Conservation (phyloP, 2,113 vertebrate species). For the Casuarius casuarius region DNA sequence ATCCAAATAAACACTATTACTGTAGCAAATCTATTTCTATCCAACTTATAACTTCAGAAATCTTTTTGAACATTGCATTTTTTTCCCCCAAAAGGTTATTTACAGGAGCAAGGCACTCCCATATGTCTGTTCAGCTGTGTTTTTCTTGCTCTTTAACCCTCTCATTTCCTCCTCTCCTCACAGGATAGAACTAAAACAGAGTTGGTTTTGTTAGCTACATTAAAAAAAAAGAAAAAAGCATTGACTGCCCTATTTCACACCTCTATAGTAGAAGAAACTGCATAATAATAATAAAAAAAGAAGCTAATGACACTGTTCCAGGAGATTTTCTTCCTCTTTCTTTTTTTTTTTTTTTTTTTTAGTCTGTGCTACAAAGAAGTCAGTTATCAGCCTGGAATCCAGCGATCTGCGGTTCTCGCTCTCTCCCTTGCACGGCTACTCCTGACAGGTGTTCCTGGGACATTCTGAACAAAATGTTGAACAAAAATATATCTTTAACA, state of each 20-base stretch:
- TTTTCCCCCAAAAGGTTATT: neutral
- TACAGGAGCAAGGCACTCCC: neutral
- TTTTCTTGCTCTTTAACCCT: neutral
- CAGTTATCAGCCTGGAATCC: neutral
- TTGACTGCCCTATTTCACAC: neutral
- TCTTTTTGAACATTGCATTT: neutral
- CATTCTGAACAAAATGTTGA: constrained; percentile 40
- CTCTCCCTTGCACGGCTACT: neutral
- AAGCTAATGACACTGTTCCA: neutral
- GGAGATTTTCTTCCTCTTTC: neutral
- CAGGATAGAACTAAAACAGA: neutral
- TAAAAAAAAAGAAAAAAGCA: neutral
- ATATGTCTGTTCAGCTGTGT: neutral
- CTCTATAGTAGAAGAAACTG: neutral
- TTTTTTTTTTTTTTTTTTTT: neutral
- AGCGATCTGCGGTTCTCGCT: neutral
- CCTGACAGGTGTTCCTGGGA: constrained; percentile 54
- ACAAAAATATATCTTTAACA: constrained; percentile 47
- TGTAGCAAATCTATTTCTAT: neutral
- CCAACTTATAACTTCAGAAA: neutral
- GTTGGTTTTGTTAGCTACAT: neutral
- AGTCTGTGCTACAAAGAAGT: neutral
- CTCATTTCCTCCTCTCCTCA: neutral
- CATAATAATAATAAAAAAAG: neutral
- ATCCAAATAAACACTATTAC: neutral